These are phyloP conservation scores for Ammodytes marinus DNA, from an alignment of 2,113 vertebrate species.

Conservation along the genomic window DNA sequence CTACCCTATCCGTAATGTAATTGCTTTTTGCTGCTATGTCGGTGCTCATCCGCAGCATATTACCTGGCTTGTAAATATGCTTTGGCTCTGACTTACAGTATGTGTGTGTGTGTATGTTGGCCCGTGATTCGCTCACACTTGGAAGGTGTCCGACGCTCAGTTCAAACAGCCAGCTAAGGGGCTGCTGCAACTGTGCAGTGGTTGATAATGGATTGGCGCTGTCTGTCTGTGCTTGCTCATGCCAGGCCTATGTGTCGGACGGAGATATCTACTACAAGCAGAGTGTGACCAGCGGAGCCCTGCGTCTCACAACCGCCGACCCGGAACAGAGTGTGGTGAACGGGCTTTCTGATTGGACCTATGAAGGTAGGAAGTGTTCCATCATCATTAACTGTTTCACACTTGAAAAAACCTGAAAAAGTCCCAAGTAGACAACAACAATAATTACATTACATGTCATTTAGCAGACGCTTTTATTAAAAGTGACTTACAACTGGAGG, in stretches of 20 bases:
- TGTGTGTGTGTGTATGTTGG: constrained; percentile 21
- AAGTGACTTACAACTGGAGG: too few species aligned
- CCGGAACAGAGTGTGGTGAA: constrained; percentile 78
- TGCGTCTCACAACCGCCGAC: constrained; percentile 83
- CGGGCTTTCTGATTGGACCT: constrained; percentile 88
- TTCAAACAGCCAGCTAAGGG: constrained; percentile 43
- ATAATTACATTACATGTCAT: background rate
- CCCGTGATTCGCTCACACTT: constrained; percentile 60
- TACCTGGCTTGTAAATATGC: constrained; percentile 62
- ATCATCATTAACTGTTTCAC: background rate
- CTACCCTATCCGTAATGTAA: constrained; percentile 47
- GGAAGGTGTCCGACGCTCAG: constrained; percentile 37
- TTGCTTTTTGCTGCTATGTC: constrained; percentile 52
- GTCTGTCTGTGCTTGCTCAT: constrained; percentile 40
- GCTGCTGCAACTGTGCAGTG: constrained; percentile 41
- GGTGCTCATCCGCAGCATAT: constrained; percentile 65
- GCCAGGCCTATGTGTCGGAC: constrained; percentile 85
- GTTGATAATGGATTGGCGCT: constrained; percentile 63
- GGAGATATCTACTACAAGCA: constrained; percentile 88
- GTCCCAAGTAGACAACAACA: background rate
- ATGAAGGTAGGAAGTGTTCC: constrained; percentile 80
- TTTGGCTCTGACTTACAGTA: constrained; percentile 46
- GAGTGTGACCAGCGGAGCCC: constrained; percentile 72
- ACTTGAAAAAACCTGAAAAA: background rate
- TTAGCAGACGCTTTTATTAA: too few species aligned